phyloP scores from a whole-genome alignment of 1,140 invertebrate genomes.

The Drosophila chauvacae region DNA sequence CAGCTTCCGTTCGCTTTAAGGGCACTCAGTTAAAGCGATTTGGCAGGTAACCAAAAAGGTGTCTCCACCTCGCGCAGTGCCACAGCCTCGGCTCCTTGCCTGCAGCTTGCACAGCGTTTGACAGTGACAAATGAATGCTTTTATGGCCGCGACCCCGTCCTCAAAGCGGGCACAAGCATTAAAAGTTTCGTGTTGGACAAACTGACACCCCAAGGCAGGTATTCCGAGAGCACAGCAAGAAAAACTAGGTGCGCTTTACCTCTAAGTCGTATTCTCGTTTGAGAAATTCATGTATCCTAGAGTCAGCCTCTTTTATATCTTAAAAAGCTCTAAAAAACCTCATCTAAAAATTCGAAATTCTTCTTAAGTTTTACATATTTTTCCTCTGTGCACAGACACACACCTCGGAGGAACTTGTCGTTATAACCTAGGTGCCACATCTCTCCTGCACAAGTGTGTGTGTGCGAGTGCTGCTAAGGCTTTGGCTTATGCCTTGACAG shows the following conservation, averaged over 20 bases:
- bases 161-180: conserved; percentile 32
- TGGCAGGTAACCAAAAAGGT: conserved; percentile 58
- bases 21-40: conserved; percentile 54
- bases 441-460: conserved; percentile 25
- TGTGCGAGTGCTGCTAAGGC: conserved; percentile 37
- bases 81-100: conserved; percentile 3
- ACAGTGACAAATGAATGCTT: conserved; percentile 83
- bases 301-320: not conserved
- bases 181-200: conserved; percentile 74
- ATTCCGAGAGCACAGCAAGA: conserved; percentile 3
- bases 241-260: not conserved
- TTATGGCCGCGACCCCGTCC: conserved; percentile 70
- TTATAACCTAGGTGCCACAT: conserved; percentile 33
- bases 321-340: no score
- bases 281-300: no score
- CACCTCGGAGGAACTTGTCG: not conserved
- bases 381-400: conserved; percentile 2
- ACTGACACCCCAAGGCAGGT: conserved; percentile 61
- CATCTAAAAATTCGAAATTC: no score
- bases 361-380: not conserved
- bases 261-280: not conserved
- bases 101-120: conserved; percentile 60
- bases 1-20: conserved; percentile 58
- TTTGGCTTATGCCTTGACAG: conserved; percentile 74
- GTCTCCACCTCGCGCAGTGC: not conserved